Conservation (phyloP, 2,113 vertebrate genomes). For the Mirza zaza region DNA sequence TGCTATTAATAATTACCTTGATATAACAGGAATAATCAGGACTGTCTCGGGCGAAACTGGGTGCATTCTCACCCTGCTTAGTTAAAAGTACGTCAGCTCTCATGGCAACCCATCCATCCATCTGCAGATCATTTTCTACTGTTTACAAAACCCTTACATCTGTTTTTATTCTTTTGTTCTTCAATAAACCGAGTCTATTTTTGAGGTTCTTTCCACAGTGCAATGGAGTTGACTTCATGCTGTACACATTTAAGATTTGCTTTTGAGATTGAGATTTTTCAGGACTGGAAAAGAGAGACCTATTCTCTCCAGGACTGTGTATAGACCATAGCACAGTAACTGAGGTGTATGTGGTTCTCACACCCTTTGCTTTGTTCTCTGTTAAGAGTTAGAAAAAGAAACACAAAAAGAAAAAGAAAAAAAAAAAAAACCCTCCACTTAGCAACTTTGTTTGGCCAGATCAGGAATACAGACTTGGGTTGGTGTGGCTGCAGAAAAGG, state of each 20-base stretch:
- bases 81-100: conserved; percentile 62
- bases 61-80: neutral
- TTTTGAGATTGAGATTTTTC: neutral
- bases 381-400: neutral
- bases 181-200: conserved; percentile 65
- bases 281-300: neutral
- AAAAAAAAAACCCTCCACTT: neutral
- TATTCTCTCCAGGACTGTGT: neutral
- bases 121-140: conserved; percentile 67
- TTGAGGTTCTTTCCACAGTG: conserved; percentile 65
- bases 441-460: neutral
- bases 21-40: neutral
- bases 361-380: neutral
- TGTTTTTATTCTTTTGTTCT: conserved; percentile 77
- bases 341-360: neutral
- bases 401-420: neutral
- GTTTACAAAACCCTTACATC: conserved; percentile 73
- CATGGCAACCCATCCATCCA: conserved; percentile 51
- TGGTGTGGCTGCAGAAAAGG: neutral
- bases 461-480: neutral
- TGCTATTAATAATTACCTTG: neutral
- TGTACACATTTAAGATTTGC: conserved; percentile 19
- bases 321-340: neutral
- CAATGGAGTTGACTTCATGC: conserved; percentile 7
- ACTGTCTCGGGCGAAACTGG: neutral